A percentile compares a stretch with the other conserved stretches of the same genome.
Conservation (phyloP, 2,113 vertebrate genomes). For the Girardinichthys multiradiatus region DNA sequence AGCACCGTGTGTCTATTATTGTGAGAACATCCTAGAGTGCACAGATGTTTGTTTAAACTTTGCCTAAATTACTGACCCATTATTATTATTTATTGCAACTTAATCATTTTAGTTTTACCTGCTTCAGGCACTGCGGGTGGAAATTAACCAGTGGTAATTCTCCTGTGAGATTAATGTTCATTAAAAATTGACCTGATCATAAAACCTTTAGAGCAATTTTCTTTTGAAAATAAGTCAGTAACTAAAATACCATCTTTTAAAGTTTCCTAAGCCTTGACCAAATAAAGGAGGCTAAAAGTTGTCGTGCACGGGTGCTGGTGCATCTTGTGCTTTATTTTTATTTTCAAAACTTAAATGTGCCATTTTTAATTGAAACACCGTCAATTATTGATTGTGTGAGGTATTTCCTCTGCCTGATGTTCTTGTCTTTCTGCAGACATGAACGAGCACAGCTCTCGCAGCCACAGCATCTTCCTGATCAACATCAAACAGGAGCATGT, state of each 20-base stretch:
- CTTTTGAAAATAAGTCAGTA: not conserved
- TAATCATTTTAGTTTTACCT: too few relatives aligned
- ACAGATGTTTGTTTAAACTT: too few relatives aligned
- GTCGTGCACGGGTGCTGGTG: not conserved
- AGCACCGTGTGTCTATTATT: too few relatives aligned
- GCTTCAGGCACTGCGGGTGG: too few relatives aligned
- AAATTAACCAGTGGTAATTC: too few relatives aligned
- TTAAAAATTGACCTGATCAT: too few relatives aligned
- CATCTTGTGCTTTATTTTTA: not conserved
- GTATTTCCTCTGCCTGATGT: not conserved
- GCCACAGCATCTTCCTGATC: conserved; percentile 95
- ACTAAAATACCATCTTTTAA: not conserved
- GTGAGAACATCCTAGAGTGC: too few relatives aligned
- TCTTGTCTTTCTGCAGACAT: conserved; percentile 81
- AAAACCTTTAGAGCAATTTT: not conserved
- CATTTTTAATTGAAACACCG: not conserved
- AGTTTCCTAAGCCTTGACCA: too few relatives aligned
- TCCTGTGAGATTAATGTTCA: too few relatives aligned
- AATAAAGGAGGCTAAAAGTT: too few relatives aligned
- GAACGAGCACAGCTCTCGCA: conserved; percentile 93
- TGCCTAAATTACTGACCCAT: too few relatives aligned
- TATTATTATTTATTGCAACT: too few relatives aligned
- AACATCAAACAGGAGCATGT: conserved; percentile 93
- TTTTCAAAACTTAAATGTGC: not conserved
- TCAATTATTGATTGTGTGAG: not conserved